Conservation (phyloP, 2,797 vertebrate species). For the Salarias fasciatus region DNA sequence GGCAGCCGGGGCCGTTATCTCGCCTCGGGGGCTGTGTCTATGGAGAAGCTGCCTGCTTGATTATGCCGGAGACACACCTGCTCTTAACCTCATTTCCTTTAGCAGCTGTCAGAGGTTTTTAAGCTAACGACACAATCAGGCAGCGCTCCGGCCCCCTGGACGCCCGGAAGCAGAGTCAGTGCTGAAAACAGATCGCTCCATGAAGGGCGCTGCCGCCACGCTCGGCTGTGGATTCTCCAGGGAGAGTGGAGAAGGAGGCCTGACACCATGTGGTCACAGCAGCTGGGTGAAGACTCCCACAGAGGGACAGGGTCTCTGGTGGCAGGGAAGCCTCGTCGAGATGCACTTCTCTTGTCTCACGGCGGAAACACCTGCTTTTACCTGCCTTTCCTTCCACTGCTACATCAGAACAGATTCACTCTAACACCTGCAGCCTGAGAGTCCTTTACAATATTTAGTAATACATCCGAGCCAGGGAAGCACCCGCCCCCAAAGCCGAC, state of each 20-base stretch:
- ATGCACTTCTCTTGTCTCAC: slow-evolving; percentile 31
- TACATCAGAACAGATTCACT: background rate
- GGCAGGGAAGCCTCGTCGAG: slow-evolving; percentile 11
- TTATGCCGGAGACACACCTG: slow-evolving; percentile 60
- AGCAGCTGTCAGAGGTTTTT: slow-evolving; percentile 61
- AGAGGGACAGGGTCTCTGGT: slow-evolving; percentile 2
- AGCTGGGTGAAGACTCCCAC: slow-evolving; percentile 9
- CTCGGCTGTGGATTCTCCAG: slow-evolving; percentile 29
- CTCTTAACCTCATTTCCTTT: slow-evolving; percentile 66
- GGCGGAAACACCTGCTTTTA: slow-evolving; percentile 2
- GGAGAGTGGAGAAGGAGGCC: slow-evolving; percentile 11
- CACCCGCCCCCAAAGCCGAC: too few species aligned
- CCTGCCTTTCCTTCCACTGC: background rate
- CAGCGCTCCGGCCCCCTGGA: slow-evolving; percentile 44
- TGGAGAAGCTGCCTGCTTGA: slow-evolving; percentile 53
- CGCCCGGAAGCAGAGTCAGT: slow-evolving; percentile 11
- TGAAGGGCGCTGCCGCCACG: slow-evolving; percentile 19
- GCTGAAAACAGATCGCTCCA: slow-evolving; percentile 9
- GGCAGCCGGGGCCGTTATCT: slow-evolving; percentile 41
- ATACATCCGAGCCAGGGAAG: too few species aligned
- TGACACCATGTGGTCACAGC: slow-evolving; percentile 22
- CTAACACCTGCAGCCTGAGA: too few species aligned
- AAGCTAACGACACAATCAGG: slow-evolving; percentile 65
- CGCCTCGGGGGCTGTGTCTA: slow-evolving; percentile 33
- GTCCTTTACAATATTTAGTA: too few species aligned